phyloP scores from a whole-genome alignment of 2,888 invertebrate genomes.

The Yponomeuta malinellus region DNA sequence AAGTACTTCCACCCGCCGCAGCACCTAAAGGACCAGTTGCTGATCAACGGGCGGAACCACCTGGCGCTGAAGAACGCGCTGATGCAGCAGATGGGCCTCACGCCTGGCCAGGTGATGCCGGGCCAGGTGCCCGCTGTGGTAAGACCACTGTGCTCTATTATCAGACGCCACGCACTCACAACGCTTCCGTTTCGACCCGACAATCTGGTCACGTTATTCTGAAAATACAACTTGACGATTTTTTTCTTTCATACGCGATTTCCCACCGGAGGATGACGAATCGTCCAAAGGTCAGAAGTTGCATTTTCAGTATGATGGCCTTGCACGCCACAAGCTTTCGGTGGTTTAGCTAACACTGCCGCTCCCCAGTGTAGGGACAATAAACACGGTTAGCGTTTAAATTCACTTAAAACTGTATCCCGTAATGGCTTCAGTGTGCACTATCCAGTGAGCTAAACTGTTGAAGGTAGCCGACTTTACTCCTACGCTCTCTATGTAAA shows the following conservation, averaged over 20 bases:
- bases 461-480: neutral
- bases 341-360: constrained; percentile 17
- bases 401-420: neutral
- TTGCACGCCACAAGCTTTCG: neutral
- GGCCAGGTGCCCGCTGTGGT: constrained; percentile 96
- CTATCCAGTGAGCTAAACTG: neutral
- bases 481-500: neutral
- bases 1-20: constrained; percentile 99
- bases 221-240: neutral
- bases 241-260: no score
- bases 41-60: constrained; percentile 99
- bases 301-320: neutral
- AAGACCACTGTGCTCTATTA: constrained; percentile 52
- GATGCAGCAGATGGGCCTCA: constrained; percentile 96
- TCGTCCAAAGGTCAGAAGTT: neutral
- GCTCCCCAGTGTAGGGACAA: constrained; percentile 4
- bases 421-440: constrained; percentile 5
- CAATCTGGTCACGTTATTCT: neutral
- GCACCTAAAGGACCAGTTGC: constrained; percentile 99
- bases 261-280: no score
- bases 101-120: constrained; percentile 94
- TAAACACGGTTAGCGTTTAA: constrained; percentile 4
- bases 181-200: constrained; percentile 5
- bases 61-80: constrained; percentile 98
- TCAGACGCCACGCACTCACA: neutral